These are phyloP conservation scores for Ptiloglossa arizonensis DNA, from an alignment of 1,140 invertebrate genomes.

Conservation along the genomic window DNA sequence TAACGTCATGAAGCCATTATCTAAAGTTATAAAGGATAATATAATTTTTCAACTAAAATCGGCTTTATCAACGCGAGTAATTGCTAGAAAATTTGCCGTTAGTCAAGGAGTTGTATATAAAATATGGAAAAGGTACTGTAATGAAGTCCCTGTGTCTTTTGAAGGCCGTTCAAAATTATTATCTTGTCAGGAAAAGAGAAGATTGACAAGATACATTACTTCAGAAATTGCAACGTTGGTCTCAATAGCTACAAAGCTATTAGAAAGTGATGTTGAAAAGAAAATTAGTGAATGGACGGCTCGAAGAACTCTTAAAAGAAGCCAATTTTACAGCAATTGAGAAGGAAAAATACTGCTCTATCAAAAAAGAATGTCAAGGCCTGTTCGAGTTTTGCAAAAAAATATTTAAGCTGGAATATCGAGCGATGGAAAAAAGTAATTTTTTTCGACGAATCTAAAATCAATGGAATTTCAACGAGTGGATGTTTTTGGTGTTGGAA, in stretches of 20 bases:
- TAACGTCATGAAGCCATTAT: no score
- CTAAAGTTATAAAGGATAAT: no score
- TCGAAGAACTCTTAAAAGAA: not conserved
- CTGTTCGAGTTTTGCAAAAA: not conserved
- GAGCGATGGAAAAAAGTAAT: not conserved
- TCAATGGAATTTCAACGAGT: not conserved
- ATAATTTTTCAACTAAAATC: no score
- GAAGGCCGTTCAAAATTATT: conserved; percentile 27
- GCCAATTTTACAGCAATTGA: no score
- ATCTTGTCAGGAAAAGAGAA: no score
- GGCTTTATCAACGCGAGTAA: not conserved
- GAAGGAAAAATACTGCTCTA: not conserved
- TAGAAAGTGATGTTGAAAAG: not conserved
- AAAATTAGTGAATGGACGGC: not conserved
- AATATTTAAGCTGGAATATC: not conserved
- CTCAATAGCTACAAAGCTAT: no score
- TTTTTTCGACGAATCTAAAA: not conserved
- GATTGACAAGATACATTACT: no score
- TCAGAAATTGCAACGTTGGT: no score
- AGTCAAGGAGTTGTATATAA: conserved; percentile 1
- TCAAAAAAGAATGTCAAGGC: not conserved
- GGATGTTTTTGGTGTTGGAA: not conserved
- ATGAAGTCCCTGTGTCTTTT: not conserved
- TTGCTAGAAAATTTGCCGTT: not conserved
- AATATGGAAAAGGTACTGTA: conserved; percentile 8